These are phyloP conservation scores for Melanotaenia boesemani DNA, from an alignment of 2,797 vertebrate genomes.

Conservation along the genomic window DNA sequence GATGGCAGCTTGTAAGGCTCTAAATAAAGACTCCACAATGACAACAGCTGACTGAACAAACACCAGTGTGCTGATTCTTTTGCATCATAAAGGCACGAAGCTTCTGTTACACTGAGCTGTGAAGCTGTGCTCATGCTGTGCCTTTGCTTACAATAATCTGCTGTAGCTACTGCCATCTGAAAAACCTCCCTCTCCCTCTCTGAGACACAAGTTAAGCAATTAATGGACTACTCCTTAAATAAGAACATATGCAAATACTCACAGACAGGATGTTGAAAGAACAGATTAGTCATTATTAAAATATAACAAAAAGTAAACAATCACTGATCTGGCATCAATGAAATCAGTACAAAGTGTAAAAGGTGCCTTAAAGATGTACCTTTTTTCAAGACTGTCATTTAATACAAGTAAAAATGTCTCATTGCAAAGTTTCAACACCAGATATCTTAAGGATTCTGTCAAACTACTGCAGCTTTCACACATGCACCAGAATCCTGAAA, in stretches of 20 bases:
- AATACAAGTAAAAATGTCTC: background rate
- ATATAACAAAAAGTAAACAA: slow-evolving; percentile 18
- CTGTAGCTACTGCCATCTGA: slow-evolving; percentile 22
- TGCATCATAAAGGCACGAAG: slow-evolving; percentile 28
- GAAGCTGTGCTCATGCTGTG: slow-evolving; percentile 6
- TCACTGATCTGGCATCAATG: background rate
- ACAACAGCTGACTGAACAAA: slow-evolving; percentile 51
- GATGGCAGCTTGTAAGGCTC: slow-evolving; percentile 11
- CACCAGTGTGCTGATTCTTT: slow-evolving; percentile 29
- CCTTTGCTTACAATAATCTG: slow-evolving; percentile 17
- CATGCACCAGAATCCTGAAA: background rate
- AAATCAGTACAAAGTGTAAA: background rate
- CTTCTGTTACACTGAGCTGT: slow-evolving; percentile 32
- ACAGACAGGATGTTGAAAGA: background rate
- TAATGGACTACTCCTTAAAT: background rate
- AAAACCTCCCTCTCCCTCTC: background rate
- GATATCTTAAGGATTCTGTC: background rate
- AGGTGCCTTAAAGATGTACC: background rate
- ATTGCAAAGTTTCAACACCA: background rate
- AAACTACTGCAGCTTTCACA: background rate
- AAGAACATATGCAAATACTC: background rate
- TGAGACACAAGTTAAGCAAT: background rate
- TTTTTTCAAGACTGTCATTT: background rate
- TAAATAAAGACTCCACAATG: slow-evolving; percentile 39
- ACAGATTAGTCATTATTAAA: background rate